Evolutionary conservation across 2,888 invertebrate genomes (phyloP).

Genomic region (Himalopsyche anomala): DNA sequence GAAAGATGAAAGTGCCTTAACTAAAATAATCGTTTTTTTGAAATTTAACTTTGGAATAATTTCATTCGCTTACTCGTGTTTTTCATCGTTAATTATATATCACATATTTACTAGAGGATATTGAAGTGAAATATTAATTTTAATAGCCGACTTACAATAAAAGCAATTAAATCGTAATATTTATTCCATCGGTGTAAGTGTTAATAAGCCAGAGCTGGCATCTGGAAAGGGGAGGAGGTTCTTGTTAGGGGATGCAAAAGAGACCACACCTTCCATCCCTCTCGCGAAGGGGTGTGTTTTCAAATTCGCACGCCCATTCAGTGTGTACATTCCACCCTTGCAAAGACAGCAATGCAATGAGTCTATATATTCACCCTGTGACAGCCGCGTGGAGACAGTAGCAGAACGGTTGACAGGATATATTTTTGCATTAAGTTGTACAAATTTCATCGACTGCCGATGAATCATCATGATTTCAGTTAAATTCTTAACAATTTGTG

Average conservation of each 20-base stretch:
- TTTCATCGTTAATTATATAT: too few relatives aligned
- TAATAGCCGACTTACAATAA: too few relatives aligned
- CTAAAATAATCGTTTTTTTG: too few relatives aligned
- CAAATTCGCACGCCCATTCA: background rate
- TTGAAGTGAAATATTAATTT: too few relatives aligned
- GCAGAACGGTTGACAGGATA: slow-evolving; percentile 35
- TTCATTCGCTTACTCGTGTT: too few relatives aligned
- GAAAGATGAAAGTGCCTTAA: too few relatives aligned
- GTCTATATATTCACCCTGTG: slow-evolving; percentile 42
- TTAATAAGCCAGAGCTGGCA: slow-evolving; percentile 31
- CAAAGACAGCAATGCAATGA: slow-evolving; percentile 27
- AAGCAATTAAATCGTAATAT: background rate
- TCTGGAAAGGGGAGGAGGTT: slow-evolving; percentile 30
- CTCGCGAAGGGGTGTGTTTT: slow-evolving; percentile 17
- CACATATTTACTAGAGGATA: too few relatives aligned
- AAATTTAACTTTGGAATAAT: too few relatives aligned
- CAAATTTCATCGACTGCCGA: slow-evolving; percentile 14
- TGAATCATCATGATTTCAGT: background rate
- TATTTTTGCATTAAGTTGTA: slow-evolving; percentile 31
- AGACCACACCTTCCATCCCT: slow-evolving; percentile 42
- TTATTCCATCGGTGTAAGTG: background rate
- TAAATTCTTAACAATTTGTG: too few relatives aligned
- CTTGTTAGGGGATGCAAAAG: slow-evolving; percentile 40
- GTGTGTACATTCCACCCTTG: slow-evolving; percentile 42
- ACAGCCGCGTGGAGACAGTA: slow-evolving; percentile 40